These are phyloP conservation scores for Autographa pulchrina DNA, from an alignment of 2,888 invertebrate species.

Conservation along the genomic window DNA sequence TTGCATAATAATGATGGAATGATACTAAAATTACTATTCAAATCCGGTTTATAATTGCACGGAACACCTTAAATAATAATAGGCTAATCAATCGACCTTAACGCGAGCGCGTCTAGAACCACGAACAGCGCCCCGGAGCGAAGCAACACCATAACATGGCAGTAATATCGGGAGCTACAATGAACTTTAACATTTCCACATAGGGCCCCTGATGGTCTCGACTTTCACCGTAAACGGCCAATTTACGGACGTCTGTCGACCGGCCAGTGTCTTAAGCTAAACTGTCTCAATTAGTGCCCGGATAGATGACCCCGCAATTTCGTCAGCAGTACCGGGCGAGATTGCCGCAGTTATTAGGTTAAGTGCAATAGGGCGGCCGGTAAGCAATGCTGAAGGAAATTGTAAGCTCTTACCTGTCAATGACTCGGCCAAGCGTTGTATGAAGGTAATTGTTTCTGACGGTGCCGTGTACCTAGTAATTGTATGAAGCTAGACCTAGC, in stretches of 20 bases:
- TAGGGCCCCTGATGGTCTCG: constrained; percentile 73
- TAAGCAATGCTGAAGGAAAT: constrained; percentile 69
- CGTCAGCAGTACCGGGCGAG: constrained; percentile 74
- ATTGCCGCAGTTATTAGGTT: constrained; percentile 81
- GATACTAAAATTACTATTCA: constrained; percentile 44
- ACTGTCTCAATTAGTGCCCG: constrained; percentile 88
- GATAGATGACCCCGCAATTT: constrained; percentile 87
- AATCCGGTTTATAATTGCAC: constrained; percentile 45
- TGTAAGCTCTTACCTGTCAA: constrained; percentile 59
- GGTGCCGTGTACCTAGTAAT: constrained; percentile 41
- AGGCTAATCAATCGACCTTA: constrained; percentile 55
- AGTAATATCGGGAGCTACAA: constrained; percentile 82
- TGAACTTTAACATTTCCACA: constrained; percentile 87
- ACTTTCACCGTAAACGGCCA: constrained; percentile 88
- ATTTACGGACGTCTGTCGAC: constrained; percentile 85
- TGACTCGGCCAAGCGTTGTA: constrained; percentile 49
- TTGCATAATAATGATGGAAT: constrained; percentile 43
- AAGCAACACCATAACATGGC: constrained; percentile 78
- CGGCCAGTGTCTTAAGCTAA: constrained; percentile 84
- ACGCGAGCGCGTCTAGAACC: constrained; percentile 62
- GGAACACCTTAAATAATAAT: constrained; percentile 56
- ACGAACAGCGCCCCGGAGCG: constrained; percentile 78
- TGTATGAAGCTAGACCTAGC: constrained; percentile 30
- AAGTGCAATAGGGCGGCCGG: constrained; percentile 74
- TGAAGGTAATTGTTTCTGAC: constrained; percentile 60